Evolutionary conservation across 2,797 vertebrate species (phyloP), one percentile per base, ranked within the genome.

Genomic region (Enteromius radiatus): DNA sequence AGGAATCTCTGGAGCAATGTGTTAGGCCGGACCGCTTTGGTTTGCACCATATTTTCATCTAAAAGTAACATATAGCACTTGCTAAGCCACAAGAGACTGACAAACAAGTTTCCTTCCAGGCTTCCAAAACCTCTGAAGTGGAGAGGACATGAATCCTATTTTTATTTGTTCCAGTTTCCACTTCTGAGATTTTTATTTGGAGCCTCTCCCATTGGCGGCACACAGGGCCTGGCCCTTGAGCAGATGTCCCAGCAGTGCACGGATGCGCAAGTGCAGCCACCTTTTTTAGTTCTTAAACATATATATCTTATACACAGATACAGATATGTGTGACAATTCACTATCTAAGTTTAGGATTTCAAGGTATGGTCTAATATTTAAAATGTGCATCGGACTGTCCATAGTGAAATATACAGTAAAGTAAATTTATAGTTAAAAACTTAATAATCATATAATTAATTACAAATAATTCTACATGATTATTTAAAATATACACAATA

Each of bases 101-200:
- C 77, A 80, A 83, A 79, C 86, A 83, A 63, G 76, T 76, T 87
- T 85, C 73, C 87, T 90, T 81, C 74, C 33, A 41, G 61, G 82
- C 82, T 86, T 88, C 87, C 84, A 86, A 87, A 89, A 80, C 83
- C 80, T 76, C 68, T 84, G 84, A 78, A 83, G 81, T 45, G 26
- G 47, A 88, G 82, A 69, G 31, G 85, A 84, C 85, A 70, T 70
- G n/a, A 33, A 83, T 83, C 80, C 86, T 93, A 89, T 92, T 92
- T 93, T 93, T 88, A 89, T 69, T 75, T 84, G 86, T 78, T 83
- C 85, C 73, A 88, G 90, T 88, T 91, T 91, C 84, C 84, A 90
- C 84, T 90, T 92, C 73, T 80, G 86, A 84, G 52, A 85, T 84
- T 86, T 90, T 90, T 86, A 87, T 92, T 89, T 87, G 80, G 83